These are phyloP conservation scores for Pavo muticus DNA, from an alignment of 2,113 vertebrate genomes.

Conservation along the genomic window DNA sequence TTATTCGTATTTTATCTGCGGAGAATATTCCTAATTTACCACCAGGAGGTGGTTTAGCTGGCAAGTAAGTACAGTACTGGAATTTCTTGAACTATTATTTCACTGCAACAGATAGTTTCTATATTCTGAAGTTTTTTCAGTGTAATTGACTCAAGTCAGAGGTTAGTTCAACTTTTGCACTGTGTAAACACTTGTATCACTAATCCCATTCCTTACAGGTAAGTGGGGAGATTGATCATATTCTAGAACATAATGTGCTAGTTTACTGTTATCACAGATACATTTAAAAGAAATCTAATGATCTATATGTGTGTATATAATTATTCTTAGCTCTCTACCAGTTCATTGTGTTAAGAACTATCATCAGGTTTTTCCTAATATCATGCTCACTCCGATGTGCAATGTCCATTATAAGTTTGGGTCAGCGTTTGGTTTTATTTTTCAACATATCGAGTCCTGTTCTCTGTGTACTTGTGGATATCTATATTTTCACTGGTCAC, in stretches of 20 bases:
- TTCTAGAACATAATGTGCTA: neutral
- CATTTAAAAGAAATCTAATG: neutral
- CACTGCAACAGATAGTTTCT: neutral
- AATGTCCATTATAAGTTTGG: neutral
- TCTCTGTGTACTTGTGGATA: neutral
- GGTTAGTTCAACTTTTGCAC: neutral
- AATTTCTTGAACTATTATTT: neutral
- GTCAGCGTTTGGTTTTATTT: neutral
- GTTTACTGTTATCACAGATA: neutral
- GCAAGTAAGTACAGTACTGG: slow-evolving; percentile 88
- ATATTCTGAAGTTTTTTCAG: neutral
- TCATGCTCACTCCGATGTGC: neutral
- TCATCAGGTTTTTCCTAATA: neutral
- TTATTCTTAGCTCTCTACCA: neutral
- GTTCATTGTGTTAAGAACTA: neutral
- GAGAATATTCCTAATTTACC: slow-evolving; percentile 94
- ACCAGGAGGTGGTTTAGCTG: slow-evolving; percentile 96
- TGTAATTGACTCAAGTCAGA: neutral
- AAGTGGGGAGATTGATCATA: neutral
- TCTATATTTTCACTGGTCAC: neutral
- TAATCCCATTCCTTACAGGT: neutral
- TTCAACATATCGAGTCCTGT: neutral
- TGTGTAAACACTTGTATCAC: neutral
- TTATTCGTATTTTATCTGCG: slow-evolving; percentile 94
- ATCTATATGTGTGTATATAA: neutral